Evolutionary conservation across 2,797 vertebrate genomes (phyloP).

Genomic region (Oreochromis grahami): DNA sequence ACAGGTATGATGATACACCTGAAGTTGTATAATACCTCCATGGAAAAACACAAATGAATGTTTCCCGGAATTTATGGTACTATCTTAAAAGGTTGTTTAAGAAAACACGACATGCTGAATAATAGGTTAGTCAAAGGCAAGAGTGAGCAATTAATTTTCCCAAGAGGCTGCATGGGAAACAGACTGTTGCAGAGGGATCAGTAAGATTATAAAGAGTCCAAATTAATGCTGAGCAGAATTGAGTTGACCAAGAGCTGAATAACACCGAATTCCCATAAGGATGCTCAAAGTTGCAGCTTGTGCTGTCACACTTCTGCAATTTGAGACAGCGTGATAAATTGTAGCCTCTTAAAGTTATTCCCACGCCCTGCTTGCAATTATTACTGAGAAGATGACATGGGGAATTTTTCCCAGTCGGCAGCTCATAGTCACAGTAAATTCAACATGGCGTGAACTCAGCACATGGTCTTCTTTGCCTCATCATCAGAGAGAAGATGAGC

Average conservation of each 20-base stretch:
- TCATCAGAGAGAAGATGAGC: background rate
- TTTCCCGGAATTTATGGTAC: background rate
- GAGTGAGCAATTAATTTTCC: background rate
- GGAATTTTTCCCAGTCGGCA: conserved; percentile 6
- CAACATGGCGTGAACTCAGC: background rate
- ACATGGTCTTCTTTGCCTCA: background rate
- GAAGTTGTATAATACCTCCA: background rate
- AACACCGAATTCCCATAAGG: background rate
- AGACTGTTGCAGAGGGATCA: background rate
- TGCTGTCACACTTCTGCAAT: background rate
- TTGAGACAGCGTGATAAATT: background rate
- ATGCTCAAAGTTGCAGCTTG: background rate
- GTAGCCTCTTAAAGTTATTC: background rate
- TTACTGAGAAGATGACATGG: background rate
- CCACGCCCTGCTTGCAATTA: conserved; percentile 10
- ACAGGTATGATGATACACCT: background rate
- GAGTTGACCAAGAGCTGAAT: background rate
- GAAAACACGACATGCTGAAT: background rate
- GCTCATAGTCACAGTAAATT: conserved; percentile 33
- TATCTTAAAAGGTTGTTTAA: background rate
- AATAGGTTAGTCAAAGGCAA: background rate
- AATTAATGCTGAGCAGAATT: background rate
- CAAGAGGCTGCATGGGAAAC: background rate
- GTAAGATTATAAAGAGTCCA: background rate
- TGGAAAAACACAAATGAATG: background rate